Evolutionary conservation across 2,888 invertebrate genomes (phyloP).

Genomic region (Oscheius sp.): DNA sequence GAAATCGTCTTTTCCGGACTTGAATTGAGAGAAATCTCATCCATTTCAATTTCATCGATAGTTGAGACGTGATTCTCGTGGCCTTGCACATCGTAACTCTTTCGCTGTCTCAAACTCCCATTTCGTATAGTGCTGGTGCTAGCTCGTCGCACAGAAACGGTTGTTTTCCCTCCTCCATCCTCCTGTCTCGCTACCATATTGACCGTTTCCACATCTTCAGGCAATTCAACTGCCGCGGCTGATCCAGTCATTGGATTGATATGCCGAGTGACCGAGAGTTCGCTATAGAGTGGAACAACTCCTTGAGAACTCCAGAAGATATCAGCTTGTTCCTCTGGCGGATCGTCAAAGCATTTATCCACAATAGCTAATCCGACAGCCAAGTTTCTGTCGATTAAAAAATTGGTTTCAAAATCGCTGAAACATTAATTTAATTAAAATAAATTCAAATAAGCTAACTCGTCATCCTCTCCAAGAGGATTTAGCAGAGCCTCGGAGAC

Average conservation of each 20-base stretch:
- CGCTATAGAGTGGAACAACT: slow-evolving; percentile 43
- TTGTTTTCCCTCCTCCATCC: background rate
- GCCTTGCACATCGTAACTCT: background rate
- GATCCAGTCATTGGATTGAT: slow-evolving; percentile 35
- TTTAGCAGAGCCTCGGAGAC: slow-evolving; percentile 49
- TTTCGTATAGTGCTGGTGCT: background rate
- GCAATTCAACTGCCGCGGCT: background rate
- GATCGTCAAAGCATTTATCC: slow-evolving; percentile 42
- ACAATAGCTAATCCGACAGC: slow-evolving; percentile 46
- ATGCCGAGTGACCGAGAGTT: slow-evolving; percentile 38
- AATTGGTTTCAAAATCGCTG: slow-evolving; percentile 50
- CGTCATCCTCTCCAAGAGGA: slow-evolving; percentile 53
- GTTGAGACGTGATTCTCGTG: slow-evolving; percentile 1
- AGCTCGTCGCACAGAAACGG: background rate
- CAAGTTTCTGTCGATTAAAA: slow-evolving; percentile 50
- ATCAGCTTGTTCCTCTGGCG: slow-evolving; percentile 40
- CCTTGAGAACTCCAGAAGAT: slow-evolving; percentile 49
- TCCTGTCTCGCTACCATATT: background rate
- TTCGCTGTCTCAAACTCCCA: background rate
- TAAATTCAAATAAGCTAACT: background rate
- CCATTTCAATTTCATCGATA: slow-evolving; percentile 24
- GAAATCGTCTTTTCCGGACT: background rate
- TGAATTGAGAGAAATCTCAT: slow-evolving; percentile 1
- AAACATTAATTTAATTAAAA: background rate
- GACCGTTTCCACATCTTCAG: background rate